Conservation (phyloP, 2,797 vertebrate genomes). For the Acrossocheilus fasciatus region DNA sequence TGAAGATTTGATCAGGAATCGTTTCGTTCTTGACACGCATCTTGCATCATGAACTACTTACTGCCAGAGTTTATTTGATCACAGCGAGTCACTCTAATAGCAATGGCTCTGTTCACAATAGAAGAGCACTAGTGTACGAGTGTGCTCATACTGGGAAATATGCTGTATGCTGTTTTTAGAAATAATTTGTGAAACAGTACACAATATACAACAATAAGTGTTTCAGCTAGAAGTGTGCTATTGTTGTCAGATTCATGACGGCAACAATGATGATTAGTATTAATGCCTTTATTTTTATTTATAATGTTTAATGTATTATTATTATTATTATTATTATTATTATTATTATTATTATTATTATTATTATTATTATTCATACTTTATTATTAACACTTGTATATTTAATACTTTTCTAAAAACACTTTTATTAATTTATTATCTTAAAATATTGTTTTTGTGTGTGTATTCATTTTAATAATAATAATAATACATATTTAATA, state of each 20-base stretch:
- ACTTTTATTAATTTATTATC: too few species aligned
- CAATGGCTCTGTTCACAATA: neutral
- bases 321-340: too few species aligned
- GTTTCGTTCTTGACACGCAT: neutral
- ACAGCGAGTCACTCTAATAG: neutral
- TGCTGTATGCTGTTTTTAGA: neutral
- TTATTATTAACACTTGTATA: too few species aligned
- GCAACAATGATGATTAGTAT: neutral
- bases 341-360: too few species aligned
- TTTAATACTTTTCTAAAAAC: too few species aligned
- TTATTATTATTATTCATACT: too few species aligned
- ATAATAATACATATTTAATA: too few species aligned
- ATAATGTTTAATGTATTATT: too few species aligned
- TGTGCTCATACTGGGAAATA: neutral
- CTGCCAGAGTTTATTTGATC: neutral
- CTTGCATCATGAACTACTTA: slow-evolving; percentile 23
- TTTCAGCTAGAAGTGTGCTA: neutral
- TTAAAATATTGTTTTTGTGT: neutral
- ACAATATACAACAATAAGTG: neutral
- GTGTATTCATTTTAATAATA: neutral
- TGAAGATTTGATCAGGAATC: slow-evolving; percentile 1
- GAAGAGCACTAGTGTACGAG: neutral
- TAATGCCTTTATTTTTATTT: neutral
- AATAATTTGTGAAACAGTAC: neutral
- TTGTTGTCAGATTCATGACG: neutral